Evolutionary conservation across 2,888 invertebrate genomes (phyloP).

Genomic region (Adineta ricciae): DNA sequence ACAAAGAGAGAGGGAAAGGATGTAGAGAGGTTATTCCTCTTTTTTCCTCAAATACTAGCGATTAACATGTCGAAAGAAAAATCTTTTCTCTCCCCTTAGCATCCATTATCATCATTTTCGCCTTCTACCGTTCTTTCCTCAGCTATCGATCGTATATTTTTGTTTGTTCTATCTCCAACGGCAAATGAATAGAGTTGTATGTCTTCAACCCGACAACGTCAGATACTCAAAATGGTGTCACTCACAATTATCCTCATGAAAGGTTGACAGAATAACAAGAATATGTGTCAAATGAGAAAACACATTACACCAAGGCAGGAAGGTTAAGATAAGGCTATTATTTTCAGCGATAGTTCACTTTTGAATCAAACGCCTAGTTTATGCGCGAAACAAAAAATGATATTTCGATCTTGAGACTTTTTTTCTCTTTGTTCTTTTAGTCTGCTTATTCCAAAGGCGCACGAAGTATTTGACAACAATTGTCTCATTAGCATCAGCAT

Average conservation of each 20-base stretch:
- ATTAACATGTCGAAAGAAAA: background rate
- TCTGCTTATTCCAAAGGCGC: background rate
- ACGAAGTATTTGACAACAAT: background rate
- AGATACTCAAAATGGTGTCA: background rate
- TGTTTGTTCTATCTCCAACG: background rate
- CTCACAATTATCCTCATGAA: background rate
- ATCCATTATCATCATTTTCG: background rate
- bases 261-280: background rate
- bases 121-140: background rate
- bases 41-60: background rate
- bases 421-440: background rate
- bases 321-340: no score
- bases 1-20: background rate
- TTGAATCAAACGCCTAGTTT: no score
- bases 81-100: no score
- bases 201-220: background rate
- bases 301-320: background rate
- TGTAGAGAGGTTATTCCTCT: background rate
- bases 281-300: background rate
- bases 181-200: background rate
- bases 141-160: background rate
- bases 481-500: background rate
- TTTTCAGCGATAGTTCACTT: no score
- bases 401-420: background rate
- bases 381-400: background rate